Conservation (phyloP, 2,113 vertebrate genomes). For the Chelonoidis abingdonii region DNA sequence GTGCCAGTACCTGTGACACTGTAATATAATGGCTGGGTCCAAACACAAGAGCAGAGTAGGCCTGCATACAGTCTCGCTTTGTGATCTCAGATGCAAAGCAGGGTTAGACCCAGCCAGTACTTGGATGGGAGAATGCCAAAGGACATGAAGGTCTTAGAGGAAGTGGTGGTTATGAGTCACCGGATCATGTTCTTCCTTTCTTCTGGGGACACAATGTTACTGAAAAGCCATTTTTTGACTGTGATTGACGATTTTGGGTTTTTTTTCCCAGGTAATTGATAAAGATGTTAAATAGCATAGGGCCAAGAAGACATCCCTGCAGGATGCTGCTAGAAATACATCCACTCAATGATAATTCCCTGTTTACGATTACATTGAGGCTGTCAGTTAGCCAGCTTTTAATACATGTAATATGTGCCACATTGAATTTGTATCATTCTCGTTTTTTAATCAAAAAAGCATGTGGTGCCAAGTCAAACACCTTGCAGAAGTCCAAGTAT, state of each 20-base stretch:
- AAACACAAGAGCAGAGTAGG: background rate
- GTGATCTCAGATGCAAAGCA: background rate
- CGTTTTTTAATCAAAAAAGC: background rate
- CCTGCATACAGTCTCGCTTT: background rate
- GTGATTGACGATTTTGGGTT: background rate
- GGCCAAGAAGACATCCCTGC: background rate
- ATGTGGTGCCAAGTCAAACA: background rate
- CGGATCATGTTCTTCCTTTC: background rate
- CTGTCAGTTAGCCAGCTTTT: background rate
- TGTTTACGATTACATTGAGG: background rate
- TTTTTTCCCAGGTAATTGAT: background rate
- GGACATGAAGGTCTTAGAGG: background rate
- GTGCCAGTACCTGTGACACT: fast-evolving
- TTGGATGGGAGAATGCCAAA: background rate
- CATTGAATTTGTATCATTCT: background rate
- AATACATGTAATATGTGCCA: background rate
- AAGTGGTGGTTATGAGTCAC: background rate
- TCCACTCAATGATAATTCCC: background rate
- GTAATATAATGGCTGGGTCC: fast-evolving
- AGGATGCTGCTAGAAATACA: background rate
- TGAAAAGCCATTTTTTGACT: fast-evolving
- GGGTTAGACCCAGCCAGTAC: background rate
- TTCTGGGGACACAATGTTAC: fast-evolving
- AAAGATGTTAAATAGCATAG: background rate
- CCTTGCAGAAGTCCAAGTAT: background rate